Evolutionary conservation across 2,113 vertebrate species (phyloP).

Genomic region (Corvus hawaiiensis): DNA sequence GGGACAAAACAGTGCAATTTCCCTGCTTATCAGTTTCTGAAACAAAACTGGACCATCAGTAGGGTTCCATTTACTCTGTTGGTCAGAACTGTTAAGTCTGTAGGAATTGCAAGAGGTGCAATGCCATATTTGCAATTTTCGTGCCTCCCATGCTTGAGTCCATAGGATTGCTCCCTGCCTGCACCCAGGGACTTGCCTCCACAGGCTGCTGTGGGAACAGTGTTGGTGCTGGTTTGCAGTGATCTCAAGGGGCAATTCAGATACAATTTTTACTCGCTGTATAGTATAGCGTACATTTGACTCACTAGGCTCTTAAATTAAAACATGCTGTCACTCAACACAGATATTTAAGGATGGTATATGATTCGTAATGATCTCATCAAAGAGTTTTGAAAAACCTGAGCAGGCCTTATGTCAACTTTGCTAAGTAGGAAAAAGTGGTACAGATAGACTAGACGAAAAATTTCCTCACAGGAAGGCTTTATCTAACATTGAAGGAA

Average conservation of each 20-base stretch:
- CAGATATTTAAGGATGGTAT: not conserved
- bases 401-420: not conserved
- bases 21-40: not conserved
- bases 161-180: not conserved
- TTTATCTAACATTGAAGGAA: not conserved
- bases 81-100: not conserved
- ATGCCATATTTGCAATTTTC: not conserved
- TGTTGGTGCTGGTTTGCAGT: not conserved
- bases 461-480: not conserved
- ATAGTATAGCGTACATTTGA: not conserved
- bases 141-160: not conserved
- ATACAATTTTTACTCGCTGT: not conserved
- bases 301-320: not conserved
- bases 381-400: not conserved
- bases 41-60: not conserved
- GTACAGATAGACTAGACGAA: not conserved
- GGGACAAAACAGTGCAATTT: not conserved
- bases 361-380: not conserved
- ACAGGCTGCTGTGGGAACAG: not conserved
- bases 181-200: not conserved
- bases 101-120: not conserved
- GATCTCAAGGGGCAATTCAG: not conserved
- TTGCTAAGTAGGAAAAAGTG: not conserved
- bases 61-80: not conserved
- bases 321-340: not conserved